These are phyloP conservation scores for Aricia artaxerxes DNA, from an alignment of 2,888 invertebrate species.

Conservation along the genomic window DNA sequence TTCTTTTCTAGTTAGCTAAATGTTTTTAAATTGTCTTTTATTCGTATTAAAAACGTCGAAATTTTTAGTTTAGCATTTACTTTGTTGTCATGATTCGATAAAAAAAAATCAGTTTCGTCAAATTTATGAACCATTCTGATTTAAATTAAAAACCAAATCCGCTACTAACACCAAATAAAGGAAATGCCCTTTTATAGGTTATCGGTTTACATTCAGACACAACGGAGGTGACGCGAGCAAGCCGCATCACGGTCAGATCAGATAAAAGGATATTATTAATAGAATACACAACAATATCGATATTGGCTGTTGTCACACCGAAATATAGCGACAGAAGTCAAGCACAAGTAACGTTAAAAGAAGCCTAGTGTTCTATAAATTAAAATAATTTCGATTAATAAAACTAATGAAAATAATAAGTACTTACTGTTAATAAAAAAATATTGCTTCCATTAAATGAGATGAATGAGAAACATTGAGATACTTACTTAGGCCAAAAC, in stretches of 20 bases:
- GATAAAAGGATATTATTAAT: constrained; percentile 54
- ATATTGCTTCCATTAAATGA: neutral
- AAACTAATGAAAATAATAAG: neutral
- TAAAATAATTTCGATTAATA: neutral
- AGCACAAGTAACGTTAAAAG: neutral
- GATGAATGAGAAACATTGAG: neutral
- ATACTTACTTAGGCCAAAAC: neutral
- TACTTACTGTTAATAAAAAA: neutral
- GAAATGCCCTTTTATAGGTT: constrained; percentile 20
- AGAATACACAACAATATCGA: constrained; percentile 53
- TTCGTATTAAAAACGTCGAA: no score
- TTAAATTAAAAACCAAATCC: neutral
- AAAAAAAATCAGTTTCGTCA: no score
- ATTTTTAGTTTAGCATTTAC: no score
- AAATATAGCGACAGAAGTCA: constrained; percentile 34
- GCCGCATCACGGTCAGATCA: constrained; percentile 41
- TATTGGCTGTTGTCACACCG: constrained; percentile 47
- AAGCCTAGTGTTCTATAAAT: neutral
- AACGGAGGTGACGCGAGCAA: constrained; percentile 35
- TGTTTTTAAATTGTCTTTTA: no score
- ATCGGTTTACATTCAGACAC: constrained; percentile 22
- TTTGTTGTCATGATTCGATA: no score
- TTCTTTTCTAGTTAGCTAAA: no score
- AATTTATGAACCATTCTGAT: neutral
- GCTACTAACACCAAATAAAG: neutral